Evolutionary conservation across 1,140 invertebrate species (phyloP).

Genomic region (Pseudomyrmex gracilis): DNA sequence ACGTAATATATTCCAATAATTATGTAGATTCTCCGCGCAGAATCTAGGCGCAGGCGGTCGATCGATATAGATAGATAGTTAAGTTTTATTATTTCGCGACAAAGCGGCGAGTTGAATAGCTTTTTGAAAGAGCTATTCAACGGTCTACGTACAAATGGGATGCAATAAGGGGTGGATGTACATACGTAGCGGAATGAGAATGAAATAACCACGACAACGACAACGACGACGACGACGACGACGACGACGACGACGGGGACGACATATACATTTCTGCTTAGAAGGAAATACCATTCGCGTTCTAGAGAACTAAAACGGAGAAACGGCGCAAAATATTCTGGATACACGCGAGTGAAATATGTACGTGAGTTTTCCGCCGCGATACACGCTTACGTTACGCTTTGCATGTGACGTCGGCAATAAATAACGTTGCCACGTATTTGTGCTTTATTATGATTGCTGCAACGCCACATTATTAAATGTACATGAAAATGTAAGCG

Average conservation of each 20-base stretch:
- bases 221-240: too few relatives aligned
- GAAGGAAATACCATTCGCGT: constrained; percentile 17
- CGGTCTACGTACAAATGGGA: constrained; percentile 5
- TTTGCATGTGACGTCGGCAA: background rate
- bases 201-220: constrained; percentile 19
- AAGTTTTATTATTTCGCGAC: constrained; percentile 37
- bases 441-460: constrained; percentile 1
- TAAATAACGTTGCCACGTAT: background rate
- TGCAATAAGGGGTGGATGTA: constrained; percentile 22
- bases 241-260: background rate
- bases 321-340: constrained; percentile 7
- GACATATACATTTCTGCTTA: constrained; percentile 26
- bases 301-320: constrained; percentile 11
- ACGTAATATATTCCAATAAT: background rate
- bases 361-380: background rate
- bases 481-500: background rate
- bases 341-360: background rate
- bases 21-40: background rate
- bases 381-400: background rate
- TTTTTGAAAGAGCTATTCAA: constrained; percentile 4
- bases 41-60: background rate
- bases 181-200: background rate
- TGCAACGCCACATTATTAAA: background rate
- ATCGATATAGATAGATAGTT: constrained; percentile 19
- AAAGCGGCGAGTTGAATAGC: background rate